Conservation (phyloP, 2,113 vertebrate genomes). For the Nothoprocta pentlandii region DNA sequence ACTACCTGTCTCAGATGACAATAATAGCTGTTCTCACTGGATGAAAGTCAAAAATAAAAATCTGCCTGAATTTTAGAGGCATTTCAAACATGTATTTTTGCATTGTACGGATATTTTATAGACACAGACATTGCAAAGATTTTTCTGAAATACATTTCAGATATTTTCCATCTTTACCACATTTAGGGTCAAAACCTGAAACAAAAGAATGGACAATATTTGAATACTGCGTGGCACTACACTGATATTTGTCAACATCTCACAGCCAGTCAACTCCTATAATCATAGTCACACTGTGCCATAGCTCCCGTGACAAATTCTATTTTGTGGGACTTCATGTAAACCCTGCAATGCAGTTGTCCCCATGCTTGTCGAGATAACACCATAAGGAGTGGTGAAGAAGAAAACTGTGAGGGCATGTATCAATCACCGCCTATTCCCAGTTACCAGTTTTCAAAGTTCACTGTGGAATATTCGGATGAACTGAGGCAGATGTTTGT, state of each 20-base stretch:
- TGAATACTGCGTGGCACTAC: background rate
- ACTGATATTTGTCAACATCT: background rate
- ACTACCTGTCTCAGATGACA: background rate
- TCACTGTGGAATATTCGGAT: fast-evolving
- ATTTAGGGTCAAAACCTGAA: background rate
- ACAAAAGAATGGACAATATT: background rate
- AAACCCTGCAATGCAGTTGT: background rate
- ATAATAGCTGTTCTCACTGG: background rate
- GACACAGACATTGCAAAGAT: too few species aligned
- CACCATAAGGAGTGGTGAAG: fast-evolving
- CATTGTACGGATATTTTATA: background rate
- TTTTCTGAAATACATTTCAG: background rate
- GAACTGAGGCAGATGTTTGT: background rate
- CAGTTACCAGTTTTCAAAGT: background rate
- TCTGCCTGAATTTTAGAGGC: background rate
- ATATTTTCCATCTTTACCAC: fast-evolving
- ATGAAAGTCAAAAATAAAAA: slow-evolving; percentile 1
- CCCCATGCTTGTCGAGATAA: background rate
- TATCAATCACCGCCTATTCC: background rate
- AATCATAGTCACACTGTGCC: background rate
- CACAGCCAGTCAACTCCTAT: background rate
- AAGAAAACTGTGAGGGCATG: background rate
- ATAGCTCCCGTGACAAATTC: background rate
- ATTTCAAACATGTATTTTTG: background rate
- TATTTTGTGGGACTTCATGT: background rate